These are phyloP conservation scores for Epirrita christyi DNA, from an alignment of 2,888 invertebrate species.

Conservation along the genomic window DNA sequence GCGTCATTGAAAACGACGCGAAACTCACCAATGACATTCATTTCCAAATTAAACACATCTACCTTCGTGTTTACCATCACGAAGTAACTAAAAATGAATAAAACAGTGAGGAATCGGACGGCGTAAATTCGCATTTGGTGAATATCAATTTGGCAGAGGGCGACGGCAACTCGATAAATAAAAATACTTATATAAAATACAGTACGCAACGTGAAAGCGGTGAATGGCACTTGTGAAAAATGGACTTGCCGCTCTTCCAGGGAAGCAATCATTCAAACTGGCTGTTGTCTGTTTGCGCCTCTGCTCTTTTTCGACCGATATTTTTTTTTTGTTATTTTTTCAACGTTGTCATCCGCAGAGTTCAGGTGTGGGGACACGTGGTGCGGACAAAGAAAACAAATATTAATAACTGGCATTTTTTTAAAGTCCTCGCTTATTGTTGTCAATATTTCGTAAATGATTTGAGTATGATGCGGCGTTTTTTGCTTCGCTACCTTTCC, in stretches of 20 bases:
- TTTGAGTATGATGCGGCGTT: constrained; percentile 80
- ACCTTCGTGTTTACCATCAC: constrained; percentile 81
- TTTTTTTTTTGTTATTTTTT: constrained; percentile 76
- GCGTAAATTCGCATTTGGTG: constrained; percentile 75
- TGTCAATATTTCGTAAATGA: constrained; percentile 84
- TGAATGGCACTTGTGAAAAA: constrained; percentile 85
- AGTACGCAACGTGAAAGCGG: constrained; percentile 80
- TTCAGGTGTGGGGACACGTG: constrained; percentile 84
- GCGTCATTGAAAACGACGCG: constrained; percentile 70
- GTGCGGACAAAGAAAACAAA: constrained; percentile 80
- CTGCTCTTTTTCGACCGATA: constrained; percentile 77
- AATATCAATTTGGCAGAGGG: constrained; percentile 80
- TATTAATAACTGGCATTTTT: constrained; percentile 83
- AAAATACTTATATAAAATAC: constrained; percentile 80
- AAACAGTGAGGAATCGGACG: constrained; percentile 78
- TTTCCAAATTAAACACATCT: constrained; percentile 83
- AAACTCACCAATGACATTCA: constrained; percentile 82
- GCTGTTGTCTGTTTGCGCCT: constrained; percentile 83
- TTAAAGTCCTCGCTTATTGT: constrained; percentile 82
- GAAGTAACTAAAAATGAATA: constrained; percentile 82
- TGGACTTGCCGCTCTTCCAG: constrained; percentile 84
- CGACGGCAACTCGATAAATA: constrained; percentile 71
- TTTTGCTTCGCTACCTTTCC: constrained; percentile 64
- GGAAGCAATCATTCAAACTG: constrained; percentile 85
- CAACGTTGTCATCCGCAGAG: constrained; percentile 79